Evolutionary conservation across 2,888 invertebrate genomes (phyloP).

Genomic region (Atherix ibis): DNA sequence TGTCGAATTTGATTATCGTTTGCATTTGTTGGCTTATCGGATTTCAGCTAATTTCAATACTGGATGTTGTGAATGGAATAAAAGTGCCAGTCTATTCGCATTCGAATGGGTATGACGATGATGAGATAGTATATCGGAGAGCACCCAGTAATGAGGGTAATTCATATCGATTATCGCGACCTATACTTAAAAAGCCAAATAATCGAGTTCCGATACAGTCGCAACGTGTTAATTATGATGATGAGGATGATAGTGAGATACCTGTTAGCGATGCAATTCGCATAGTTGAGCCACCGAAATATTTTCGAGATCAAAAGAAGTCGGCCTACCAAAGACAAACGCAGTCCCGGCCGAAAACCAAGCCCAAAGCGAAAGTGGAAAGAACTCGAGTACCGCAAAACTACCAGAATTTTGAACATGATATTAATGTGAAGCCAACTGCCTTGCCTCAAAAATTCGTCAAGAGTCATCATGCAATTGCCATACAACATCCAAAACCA

Average conservation of each 20-base stretch:
- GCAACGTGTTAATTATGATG: conserved; percentile 20
- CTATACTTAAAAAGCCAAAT: conserved; percentile 14
- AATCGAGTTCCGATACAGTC: conserved; percentile 18
- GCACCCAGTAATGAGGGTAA: background rate
- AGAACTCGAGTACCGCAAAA: background rate
- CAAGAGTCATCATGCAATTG: conserved; percentile 14
- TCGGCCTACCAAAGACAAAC: background rate
- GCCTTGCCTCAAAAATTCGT: conserved; percentile 10
- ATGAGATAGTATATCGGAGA: too few relatives aligned
- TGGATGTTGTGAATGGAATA: background rate
- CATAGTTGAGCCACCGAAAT: conserved; percentile 24
- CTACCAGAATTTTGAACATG: background rate
- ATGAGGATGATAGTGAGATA: conserved; percentile 17
- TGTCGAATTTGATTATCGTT: background rate
- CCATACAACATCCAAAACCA: conserved; percentile 10
- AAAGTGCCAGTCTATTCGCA: background rate
- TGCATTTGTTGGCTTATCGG: too few relatives aligned
- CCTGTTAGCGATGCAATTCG: conserved; percentile 20
- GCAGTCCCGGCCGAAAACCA: background rate
- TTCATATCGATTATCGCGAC: conserved; percentile 18
- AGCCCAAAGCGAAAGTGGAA: background rate
- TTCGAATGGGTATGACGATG: background rate
- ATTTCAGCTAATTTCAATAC: too few relatives aligned
- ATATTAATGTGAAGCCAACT: background rate
- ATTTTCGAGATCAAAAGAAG: conserved; percentile 20